These are phyloP conservation scores for Polymixis flavicincta DNA, from an alignment of 2,888 invertebrate genomes.

Conservation along the genomic window DNA sequence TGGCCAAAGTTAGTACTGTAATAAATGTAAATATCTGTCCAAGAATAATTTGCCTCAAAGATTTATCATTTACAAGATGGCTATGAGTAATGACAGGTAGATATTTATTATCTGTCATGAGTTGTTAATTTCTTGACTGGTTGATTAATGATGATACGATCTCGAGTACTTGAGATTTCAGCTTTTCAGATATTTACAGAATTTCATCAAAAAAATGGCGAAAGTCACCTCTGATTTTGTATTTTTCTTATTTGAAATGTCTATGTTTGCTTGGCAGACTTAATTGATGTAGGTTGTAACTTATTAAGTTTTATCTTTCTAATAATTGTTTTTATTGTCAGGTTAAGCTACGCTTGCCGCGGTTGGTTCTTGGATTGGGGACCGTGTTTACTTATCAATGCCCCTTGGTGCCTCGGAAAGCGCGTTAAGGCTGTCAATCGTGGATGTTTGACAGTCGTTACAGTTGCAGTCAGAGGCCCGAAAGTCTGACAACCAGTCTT, in stretches of 20 bases:
- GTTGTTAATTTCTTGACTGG: conserved; percentile 51
- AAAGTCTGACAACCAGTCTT: too few species aligned
- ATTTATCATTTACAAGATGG: conserved; percentile 38
- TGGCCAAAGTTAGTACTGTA: too few species aligned
- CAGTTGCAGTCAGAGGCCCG: too few species aligned
- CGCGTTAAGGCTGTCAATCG: too few species aligned
- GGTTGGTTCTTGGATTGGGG: too few species aligned
- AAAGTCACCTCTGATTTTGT: background rate
- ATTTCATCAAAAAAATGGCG: background rate
- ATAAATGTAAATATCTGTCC: background rate
- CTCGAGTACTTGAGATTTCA: conserved; percentile 33
- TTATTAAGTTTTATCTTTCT: background rate
- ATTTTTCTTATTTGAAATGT: background rate
- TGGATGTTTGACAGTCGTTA: too few species aligned
- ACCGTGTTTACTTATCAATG: too few species aligned
- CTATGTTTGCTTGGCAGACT: background rate
- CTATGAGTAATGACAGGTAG: conserved; percentile 33
- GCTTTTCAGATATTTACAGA: background rate
- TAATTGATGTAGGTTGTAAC: background rate
- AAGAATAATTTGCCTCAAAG: conserved; percentile 15
- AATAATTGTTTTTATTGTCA: background rate
- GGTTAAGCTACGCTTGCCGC: too few species aligned
- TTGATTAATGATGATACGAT: conserved; percentile 48
- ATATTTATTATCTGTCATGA: conserved; percentile 54
- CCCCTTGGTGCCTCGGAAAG: too few species aligned